Conservation (phyloP, 1,140 invertebrate genomes). For the Littorina saxatilis region DNA sequence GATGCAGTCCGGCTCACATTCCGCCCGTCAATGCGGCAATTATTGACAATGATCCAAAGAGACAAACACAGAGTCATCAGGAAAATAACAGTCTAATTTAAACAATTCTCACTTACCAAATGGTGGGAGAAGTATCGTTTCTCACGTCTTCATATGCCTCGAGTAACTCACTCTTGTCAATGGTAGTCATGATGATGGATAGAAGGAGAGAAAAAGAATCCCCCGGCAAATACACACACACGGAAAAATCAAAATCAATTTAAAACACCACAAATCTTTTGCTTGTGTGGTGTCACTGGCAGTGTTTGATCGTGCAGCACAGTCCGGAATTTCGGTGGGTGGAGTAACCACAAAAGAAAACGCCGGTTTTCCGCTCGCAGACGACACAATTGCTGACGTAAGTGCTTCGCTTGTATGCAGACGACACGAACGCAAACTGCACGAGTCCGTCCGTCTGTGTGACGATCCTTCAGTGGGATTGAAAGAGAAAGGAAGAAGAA, state of each 20-base stretch:
- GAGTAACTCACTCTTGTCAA: constrained; percentile 42
- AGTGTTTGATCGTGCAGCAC: background rate
- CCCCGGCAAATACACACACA: background rate
- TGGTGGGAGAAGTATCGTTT: constrained; percentile 45
- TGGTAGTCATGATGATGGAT: constrained; percentile 39
- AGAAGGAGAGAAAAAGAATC: background rate
- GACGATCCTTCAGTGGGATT: background rate
- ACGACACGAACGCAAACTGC: too few species aligned
- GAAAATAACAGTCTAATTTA: background rate
- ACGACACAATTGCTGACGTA: too few species aligned
- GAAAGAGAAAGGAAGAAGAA: background rate
- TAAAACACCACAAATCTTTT: background rate
- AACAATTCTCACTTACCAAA: constrained; percentile 43
- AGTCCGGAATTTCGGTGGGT: background rate
- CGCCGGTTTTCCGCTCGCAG: too few species aligned
- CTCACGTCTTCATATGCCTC: constrained; percentile 52
- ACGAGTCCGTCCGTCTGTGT: background rate
- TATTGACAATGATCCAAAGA: background rate
- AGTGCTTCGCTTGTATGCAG: too few species aligned
- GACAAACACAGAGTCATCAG: too few species aligned
- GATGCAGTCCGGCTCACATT: background rate
- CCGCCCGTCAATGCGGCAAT: background rate
- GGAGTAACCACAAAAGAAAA: too few species aligned
- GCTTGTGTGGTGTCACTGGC: background rate
- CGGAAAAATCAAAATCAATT: background rate